Percentiles rank a stretch among this genome's conserved stretches.
These are phyloP conservation scores for Lordiphosa collinella DNA, from an alignment of 1,140 invertebrate genomes.

Conservation along the genomic window DNA sequence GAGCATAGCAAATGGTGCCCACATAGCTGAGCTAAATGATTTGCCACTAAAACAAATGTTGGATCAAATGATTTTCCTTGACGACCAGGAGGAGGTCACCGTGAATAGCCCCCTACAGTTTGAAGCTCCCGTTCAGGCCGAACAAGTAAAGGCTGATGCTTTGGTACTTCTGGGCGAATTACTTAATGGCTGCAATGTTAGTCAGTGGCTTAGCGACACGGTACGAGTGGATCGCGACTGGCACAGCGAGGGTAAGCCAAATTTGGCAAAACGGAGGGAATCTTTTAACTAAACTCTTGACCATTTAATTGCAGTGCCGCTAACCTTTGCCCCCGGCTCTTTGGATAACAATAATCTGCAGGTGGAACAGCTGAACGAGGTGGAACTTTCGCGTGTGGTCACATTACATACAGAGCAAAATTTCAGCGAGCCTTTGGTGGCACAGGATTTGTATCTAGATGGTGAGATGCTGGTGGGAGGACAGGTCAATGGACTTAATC, in stretches of 20 bases:
- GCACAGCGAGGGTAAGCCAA: constrained; percentile 16
- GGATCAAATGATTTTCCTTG: constrained; percentile 35
- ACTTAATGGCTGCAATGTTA: constrained; percentile 53
- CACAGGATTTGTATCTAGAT: constrained; percentile 44
- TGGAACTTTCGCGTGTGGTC: constrained; percentile 48
- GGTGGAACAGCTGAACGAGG: constrained; percentile 44
- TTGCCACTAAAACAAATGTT: constrained; percentile 32
- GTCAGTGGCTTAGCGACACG: constrained; percentile 57
- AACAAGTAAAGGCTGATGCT: constrained; percentile 7
- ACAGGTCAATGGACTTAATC: constrained; percentile 42
- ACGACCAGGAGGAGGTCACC: constrained; percentile 11
- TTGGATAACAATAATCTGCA: constrained; percentile 50
- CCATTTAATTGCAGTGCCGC: constrained; percentile 13
- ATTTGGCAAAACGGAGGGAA: too few relatives aligned
- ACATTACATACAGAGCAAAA: constrained; percentile 58
- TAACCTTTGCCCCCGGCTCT: constrained; percentile 40
- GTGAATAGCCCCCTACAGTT: constrained; percentile 44
- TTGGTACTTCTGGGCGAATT: constrained; percentile 19
- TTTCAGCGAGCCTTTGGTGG: constrained; percentile 23
- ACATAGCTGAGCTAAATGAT: constrained; percentile 42
- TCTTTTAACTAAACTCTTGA: too few relatives aligned
- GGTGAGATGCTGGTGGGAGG: constrained; percentile 30
- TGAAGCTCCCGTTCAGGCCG: constrained; percentile 22
- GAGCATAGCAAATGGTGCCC: constrained; percentile 30
- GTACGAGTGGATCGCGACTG: constrained; percentile 53